Evolutionary conservation across 2,888 invertebrate species (phyloP).

Genomic region (Nephrotoma flavescens): DNA sequence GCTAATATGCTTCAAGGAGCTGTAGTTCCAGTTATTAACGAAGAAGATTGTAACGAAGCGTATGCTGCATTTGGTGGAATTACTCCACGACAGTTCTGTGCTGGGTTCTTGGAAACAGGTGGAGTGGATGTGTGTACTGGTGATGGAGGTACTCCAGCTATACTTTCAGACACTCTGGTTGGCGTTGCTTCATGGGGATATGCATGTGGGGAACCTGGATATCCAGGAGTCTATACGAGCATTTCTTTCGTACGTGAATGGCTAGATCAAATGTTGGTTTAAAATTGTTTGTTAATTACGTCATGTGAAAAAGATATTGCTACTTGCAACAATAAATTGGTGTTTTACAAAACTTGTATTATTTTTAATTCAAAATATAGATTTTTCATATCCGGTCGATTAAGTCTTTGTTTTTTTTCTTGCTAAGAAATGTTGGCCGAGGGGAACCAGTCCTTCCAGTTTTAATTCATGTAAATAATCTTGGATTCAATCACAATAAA

Average conservation of each 20-base stretch:
- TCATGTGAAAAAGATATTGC: too few relatives aligned
- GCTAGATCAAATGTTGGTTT: not conserved
- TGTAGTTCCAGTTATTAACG: not conserved
- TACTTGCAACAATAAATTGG: too few relatives aligned
- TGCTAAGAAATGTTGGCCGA: too few relatives aligned
- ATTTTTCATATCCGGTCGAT: too few relatives aligned
- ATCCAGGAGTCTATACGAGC: not conserved
- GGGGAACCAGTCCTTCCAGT: too few relatives aligned
- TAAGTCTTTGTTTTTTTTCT: too few relatives aligned
- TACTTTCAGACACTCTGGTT: not conserved
- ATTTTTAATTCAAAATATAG: too few relatives aligned
- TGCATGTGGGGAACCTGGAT: not conserved
- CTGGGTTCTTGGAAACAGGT: not conserved
- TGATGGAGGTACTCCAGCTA: not conserved
- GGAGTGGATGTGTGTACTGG: not conserved
- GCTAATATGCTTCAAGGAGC: not conserved
- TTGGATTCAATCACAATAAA: too few relatives aligned
- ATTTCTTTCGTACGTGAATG: not conserved
- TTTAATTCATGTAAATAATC: too few relatives aligned
- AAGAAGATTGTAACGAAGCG: not conserved
- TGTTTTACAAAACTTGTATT: too few relatives aligned
- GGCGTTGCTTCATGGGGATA: not conserved
- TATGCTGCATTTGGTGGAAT: not conserved
- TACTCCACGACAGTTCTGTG: not conserved
- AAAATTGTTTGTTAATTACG: not conserved